phyloP scores from a whole-genome alignment of 1,140 invertebrate genomes.

The Asobara japonica region DNA sequence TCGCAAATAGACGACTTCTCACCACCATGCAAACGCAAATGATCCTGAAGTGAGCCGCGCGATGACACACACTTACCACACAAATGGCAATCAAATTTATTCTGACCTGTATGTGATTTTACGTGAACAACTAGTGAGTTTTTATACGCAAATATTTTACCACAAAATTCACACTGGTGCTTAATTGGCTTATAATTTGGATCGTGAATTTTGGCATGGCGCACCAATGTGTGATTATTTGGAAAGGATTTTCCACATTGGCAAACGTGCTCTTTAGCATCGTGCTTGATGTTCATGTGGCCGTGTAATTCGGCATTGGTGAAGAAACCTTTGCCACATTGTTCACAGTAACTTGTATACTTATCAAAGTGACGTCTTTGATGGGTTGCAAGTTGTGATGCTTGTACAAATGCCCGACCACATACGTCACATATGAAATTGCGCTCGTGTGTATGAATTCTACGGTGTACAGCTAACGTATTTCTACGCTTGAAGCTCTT shows the following conservation, averaged over 20 bases:
- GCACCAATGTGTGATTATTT: slow-evolving; percentile 52
- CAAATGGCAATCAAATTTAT: slow-evolving; percentile 78
- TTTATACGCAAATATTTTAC: slow-evolving; percentile 62
- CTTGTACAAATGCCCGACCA: slow-evolving; percentile 58
- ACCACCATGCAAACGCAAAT: slow-evolving; percentile 70
- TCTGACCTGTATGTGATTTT: slow-evolving; percentile 74
- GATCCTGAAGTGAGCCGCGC: slow-evolving; percentile 64
- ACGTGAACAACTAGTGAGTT: slow-evolving; percentile 65
- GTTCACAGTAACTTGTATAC: slow-evolving; percentile 55
- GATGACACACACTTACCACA: slow-evolving; percentile 68
- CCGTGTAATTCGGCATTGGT: slow-evolving; percentile 56
- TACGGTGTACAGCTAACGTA: slow-evolving; percentile 60
- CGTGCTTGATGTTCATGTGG: slow-evolving; percentile 58
- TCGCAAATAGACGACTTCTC: slow-evolving; percentile 72
- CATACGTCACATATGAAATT: slow-evolving; percentile 61
- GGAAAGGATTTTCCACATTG: slow-evolving; percentile 52
- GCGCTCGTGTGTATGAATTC: slow-evolving; percentile 55
- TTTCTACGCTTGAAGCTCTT: slow-evolving; percentile 63
- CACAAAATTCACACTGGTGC: slow-evolving; percentile 64
- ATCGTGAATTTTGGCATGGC: slow-evolving; percentile 67
- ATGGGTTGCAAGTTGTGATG: slow-evolving; percentile 58
- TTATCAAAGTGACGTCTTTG: slow-evolving; percentile 59
- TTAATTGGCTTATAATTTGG: slow-evolving; percentile 59
- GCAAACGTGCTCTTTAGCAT: slow-evolving; percentile 57
- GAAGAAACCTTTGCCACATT: slow-evolving; percentile 65